Conservation (phyloP, 2,113 vertebrate genomes). For the Motacilla alba region DNA sequence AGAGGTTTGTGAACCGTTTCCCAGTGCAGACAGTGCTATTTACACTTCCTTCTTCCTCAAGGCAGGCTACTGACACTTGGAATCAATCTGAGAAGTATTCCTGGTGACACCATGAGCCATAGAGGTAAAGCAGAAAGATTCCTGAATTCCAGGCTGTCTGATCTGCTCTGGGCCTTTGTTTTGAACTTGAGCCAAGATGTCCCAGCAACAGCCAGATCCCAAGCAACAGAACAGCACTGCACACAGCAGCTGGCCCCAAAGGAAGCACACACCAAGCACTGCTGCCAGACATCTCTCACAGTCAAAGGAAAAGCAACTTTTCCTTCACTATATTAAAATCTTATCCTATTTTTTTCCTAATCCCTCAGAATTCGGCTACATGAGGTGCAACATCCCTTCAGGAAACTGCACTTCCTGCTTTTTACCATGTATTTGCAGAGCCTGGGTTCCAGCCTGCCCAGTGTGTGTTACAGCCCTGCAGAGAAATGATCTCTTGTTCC, state of each 20-base stretch:
- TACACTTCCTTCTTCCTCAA: not conserved
- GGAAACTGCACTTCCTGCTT: not conserved
- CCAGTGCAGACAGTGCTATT: rapidly evolving
- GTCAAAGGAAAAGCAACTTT: not conserved
- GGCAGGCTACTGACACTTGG: not conserved
- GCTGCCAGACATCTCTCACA: rapidly evolving
- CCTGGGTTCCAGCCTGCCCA: not conserved
- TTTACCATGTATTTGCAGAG: not conserved
- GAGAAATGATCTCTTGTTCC: not conserved
- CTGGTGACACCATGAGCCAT: not conserved
- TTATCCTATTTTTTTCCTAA: not conserved
- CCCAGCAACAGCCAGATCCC: not conserved
- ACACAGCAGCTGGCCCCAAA: not conserved
- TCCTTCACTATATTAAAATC: not conserved
- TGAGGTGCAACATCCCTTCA: not conserved
- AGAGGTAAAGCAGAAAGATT: not conserved
- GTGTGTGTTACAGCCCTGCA: rapidly evolving
- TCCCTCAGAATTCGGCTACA: not conserved
- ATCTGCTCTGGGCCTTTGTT: not conserved
- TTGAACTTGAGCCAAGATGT: not conserved
- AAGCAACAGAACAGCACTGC: not conserved
- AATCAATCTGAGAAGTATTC: not conserved
- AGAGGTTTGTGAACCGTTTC: not conserved
- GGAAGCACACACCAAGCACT: not conserved
- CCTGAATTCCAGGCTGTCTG: not conserved